phyloP scores from a whole-genome alignment of 2,888 invertebrate genomes.

The Tridacna crocea region DNA sequence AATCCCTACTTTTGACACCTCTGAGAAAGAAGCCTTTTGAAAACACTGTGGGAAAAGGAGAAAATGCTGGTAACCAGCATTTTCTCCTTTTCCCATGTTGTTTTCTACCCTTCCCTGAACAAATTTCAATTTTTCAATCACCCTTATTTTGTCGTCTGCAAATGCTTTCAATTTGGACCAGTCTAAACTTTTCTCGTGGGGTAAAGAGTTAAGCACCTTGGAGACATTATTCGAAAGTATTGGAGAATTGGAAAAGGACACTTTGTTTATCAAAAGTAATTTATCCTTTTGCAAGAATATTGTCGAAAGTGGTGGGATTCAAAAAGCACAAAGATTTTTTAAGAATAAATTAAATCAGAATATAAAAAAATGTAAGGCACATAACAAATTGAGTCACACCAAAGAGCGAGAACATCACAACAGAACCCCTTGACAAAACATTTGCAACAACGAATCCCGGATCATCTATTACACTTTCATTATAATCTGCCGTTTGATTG shows the following conservation, averaged over 20 bases:
- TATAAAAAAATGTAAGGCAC: conserved; percentile 11
- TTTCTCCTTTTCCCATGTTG: too few relatives aligned
- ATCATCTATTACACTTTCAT: neutral
- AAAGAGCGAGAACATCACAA: conserved; percentile 7
- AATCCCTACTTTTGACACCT: too few relatives aligned
- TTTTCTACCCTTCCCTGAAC: too few relatives aligned
- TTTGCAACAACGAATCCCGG: neutral
- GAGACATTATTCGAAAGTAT: neutral
- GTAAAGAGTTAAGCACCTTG: neutral
- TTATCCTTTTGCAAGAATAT: conserved; percentile 6
- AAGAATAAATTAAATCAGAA: conserved; percentile 2
- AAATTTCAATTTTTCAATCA: too few relatives aligned
- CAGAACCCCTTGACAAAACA: neutral
- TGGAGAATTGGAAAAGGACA: conserved; percentile 1
- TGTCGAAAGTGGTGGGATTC: neutral
- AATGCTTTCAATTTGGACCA: too few relatives aligned
- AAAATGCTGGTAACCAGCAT: too few relatives aligned
- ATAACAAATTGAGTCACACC: conserved; percentile 11
- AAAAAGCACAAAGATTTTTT: neutral
- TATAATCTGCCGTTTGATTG: neutral
- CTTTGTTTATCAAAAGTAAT: neutral
- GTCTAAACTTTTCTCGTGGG: too few relatives aligned
- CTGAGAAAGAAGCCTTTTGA: too few relatives aligned
- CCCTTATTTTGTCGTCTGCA: too few relatives aligned
- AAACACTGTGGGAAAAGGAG: too few relatives aligned